These are phyloP conservation scores for Turritopsis rubra DNA, from an alignment of 30 jellyfish, hydroid and myxozoan genomes.

Conservation along the genomic window DNA sequence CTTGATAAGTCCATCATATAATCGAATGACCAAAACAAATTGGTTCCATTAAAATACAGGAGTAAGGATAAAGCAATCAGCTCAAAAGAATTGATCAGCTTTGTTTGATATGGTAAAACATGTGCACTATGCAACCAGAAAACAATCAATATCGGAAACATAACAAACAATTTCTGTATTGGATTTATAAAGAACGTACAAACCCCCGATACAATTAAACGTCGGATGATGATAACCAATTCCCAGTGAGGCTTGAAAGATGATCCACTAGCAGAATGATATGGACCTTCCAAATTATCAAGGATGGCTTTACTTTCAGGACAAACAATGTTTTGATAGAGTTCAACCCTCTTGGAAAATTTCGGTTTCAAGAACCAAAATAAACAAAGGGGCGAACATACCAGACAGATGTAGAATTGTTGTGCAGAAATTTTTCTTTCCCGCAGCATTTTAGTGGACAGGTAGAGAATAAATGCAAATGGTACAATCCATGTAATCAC, in stretches of 20 bases:
- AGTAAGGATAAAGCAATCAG: too few relatives aligned
- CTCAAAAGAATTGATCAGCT: too few relatives aligned
- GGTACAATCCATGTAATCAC: not conserved
- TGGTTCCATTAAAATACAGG: too few relatives aligned
- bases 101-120: not conserved
- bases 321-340: not conserved
- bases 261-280: not conserved
- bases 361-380: not conserved
- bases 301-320: not conserved
- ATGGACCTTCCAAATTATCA: not conserved
- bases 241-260: not conserved
- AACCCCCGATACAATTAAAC: not conserved
- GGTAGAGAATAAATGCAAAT: not conserved
- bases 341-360: not conserved
- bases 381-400: not conserved
- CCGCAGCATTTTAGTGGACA: not conserved
- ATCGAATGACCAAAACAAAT: too few relatives aligned
- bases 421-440: not conserved
- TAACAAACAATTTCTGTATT: not conserved
- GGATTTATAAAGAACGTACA: not conserved
- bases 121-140: not conserved
- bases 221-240: not conserved
- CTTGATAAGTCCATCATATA: too few relatives aligned
- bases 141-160: not conserved
- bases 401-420: not conserved